Evolutionary conservation across 2,888 invertebrate genomes (phyloP).

Genomic region (Hylaea fasciaria): DNA sequence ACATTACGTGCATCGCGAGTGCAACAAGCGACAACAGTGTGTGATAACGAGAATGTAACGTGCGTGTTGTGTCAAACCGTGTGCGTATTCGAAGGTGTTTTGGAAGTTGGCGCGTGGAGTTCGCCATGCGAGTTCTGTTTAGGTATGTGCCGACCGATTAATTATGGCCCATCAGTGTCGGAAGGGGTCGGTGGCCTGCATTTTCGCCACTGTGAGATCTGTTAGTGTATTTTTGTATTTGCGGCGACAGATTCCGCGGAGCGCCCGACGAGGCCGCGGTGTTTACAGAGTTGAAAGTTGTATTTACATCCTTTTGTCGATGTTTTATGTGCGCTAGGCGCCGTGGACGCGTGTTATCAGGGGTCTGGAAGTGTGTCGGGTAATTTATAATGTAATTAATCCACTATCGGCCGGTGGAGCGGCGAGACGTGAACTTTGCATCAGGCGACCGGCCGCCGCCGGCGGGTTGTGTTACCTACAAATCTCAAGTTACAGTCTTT

Average conservation of each 20-base stretch:
- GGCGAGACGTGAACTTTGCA: slow-evolving; percentile 67
- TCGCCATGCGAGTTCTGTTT: slow-evolving; percentile 80
- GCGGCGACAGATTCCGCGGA: slow-evolving; percentile 58
- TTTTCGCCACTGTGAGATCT: slow-evolving; percentile 66
- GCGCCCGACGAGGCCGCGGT: slow-evolving; percentile 45
- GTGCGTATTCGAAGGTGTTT: slow-evolving; percentile 76
- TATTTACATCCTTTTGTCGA: slow-evolving; percentile 60
- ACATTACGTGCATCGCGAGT: slow-evolving; percentile 79
- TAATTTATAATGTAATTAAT: slow-evolving; percentile 82
- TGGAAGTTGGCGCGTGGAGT: slow-evolving; percentile 75
- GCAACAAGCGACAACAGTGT: slow-evolving; percentile 80
- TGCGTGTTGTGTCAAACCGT: slow-evolving; percentile 79
- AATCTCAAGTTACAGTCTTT: slow-evolving; percentile 32
- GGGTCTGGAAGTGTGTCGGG: slow-evolving; percentile 74
- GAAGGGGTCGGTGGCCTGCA: slow-evolving; percentile 75
- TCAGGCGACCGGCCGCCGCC: slow-evolving; percentile 41
- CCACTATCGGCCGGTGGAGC: slow-evolving; percentile 71
- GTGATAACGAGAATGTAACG: slow-evolving; percentile 81
- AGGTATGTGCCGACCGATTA: slow-evolving; percentile 81
- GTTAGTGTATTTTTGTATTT: slow-evolving; percentile 67
- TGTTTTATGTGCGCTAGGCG: slow-evolving; percentile 67
- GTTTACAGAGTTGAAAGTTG: slow-evolving; percentile 50
- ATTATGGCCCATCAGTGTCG: slow-evolving; percentile 77
- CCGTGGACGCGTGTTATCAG: slow-evolving; percentile 69
- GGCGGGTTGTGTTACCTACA: slow-evolving; percentile 31